Percentiles rank a stretch among this genome's conserved stretches.
Evolutionary conservation across 1,140 invertebrate genomes (phyloP).

Genomic region (Lordiphosa collinella): DNA sequence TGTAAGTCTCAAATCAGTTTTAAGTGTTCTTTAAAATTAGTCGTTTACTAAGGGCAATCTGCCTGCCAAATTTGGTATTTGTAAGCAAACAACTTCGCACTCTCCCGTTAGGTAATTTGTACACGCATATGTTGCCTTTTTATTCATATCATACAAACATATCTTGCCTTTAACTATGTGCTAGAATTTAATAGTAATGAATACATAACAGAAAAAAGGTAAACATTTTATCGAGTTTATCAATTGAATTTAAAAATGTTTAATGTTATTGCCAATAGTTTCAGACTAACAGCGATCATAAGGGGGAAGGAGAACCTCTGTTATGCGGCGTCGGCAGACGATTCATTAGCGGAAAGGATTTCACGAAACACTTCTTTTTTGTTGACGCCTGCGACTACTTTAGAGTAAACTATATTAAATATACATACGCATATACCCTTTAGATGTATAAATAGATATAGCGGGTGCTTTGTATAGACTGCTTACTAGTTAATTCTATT

Average conservation of each 20-base stretch:
- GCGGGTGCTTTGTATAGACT: conserved; percentile 54
- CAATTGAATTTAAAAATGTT: conserved; percentile 48
- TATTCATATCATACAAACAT: conserved; percentile 63
- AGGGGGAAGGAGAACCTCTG: conserved; percentile 5
- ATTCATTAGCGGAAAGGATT: conserved; percentile 48
- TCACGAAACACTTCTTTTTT: conserved; percentile 7
- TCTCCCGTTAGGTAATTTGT: conserved; percentile 33
- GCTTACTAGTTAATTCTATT: conserved; percentile 64
- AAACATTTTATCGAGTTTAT: conserved; percentile 46
- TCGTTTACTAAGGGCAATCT: no score
- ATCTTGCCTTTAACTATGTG: conserved; percentile 38
- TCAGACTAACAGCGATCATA: conserved; percentile 35
- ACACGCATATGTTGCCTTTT: conserved; percentile 45
- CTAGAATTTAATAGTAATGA: conserved; percentile 62
- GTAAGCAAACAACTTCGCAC: no score
- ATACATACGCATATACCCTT: conserved; percentile 33
- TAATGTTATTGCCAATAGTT: conserved; percentile 49
- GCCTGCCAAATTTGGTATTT: no score
- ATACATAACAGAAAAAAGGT: conserved; percentile 63
- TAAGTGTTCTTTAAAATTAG: no score
- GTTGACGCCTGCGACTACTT: conserved; percentile 33
- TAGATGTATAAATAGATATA: conserved; percentile 49
- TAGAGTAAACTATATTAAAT: conserved; percentile 63
- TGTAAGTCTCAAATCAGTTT: no score
- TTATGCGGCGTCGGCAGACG: conserved; percentile 55